phyloP scores from a whole-genome alignment of 2,888 invertebrate species.

The Allophyes oxyacanthae region DNA sequence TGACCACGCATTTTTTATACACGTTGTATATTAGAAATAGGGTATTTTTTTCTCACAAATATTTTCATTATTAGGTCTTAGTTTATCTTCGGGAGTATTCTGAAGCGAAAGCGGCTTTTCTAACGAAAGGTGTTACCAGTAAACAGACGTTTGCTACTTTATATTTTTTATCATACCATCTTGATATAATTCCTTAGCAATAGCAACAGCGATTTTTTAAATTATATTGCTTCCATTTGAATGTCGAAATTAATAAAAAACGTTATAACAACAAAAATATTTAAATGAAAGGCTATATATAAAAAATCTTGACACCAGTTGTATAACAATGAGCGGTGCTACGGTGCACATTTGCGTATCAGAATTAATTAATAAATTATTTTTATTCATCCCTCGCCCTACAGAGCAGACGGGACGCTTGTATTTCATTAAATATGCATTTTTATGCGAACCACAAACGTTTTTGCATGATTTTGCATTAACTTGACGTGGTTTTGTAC shows the following conservation, averaged over 20 bases:
- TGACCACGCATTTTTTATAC: too few species aligned
- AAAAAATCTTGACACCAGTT: slow-evolving; percentile 18
- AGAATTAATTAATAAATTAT: slow-evolving; percentile 58
- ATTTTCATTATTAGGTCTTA: too few species aligned
- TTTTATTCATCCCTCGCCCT: slow-evolving; percentile 28
- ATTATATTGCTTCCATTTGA: not conserved
- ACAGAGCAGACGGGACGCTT: slow-evolving; percentile 33
- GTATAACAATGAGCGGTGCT: slow-evolving; percentile 47
- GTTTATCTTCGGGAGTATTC: too few species aligned
- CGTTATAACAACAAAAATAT: slow-evolving; percentile 11
- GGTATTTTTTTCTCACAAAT: too few species aligned
- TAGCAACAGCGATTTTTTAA: too few species aligned
- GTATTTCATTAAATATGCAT: slow-evolving; percentile 50
- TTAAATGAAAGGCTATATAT: slow-evolving; percentile 13
- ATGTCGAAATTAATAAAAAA: slow-evolving; percentile 10
- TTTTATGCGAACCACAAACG: slow-evolving; percentile 40
- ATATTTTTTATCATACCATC: too few species aligned
- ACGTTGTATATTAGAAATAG: too few species aligned
- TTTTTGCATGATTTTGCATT: slow-evolving; percentile 51
- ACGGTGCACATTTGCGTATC: slow-evolving; percentile 51
- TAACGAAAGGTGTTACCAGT: not conserved
- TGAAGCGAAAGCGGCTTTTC: too few species aligned
- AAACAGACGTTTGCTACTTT: not conserved
- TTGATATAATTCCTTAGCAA: too few species aligned
- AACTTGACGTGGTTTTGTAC: slow-evolving; percentile 14